Conservation (phyloP, 2,113 vertebrate species). For the Sinocyclocheilus anophthalmus region DNA sequence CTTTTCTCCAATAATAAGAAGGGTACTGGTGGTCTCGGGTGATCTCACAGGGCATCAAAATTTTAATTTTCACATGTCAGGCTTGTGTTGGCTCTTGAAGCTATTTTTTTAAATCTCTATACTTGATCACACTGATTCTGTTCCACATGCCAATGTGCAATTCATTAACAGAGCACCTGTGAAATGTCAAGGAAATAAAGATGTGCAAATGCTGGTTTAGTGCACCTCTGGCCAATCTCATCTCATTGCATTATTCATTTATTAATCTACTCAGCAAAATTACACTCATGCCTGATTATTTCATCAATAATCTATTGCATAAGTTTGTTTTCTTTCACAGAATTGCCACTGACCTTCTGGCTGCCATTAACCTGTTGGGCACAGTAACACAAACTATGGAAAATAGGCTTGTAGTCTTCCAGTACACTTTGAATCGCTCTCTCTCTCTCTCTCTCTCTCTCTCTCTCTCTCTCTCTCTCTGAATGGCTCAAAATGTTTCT, state of each 20-base stretch:
- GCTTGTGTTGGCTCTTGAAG: neutral
- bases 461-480: neutral
- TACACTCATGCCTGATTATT: conserved; percentile 60
- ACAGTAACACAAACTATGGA: neutral
- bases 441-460: conserved; percentile 3
- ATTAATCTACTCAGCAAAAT: conserved; percentile 73
- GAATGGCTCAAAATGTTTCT: too few species aligned
- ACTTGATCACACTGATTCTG: neutral
- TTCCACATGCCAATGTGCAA: neutral
- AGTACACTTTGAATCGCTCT: neutral
- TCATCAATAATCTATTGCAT: conserved; percentile 71
- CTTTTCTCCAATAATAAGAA: conserved; percentile 19
- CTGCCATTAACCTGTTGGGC: conserved; percentile 1
- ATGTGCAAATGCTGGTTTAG: conserved; percentile 39
- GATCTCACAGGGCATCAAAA: neutral
- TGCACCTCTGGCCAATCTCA: conserved; percentile 34
- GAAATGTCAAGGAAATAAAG: conserved; percentile 20
- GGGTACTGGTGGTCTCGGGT: neutral
- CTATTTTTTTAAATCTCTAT: neutral
- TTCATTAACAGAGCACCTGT: conserved; percentile 4
- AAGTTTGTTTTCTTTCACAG: conserved; percentile 47
- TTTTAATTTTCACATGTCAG: neutral
- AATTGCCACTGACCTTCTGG: neutral
- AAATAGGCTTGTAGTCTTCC: neutral
- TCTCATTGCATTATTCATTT: conserved; percentile 54